phyloP scores from a whole-genome alignment of 2,797 vertebrate genomes.

The Siniperca scherzeri region DNA sequence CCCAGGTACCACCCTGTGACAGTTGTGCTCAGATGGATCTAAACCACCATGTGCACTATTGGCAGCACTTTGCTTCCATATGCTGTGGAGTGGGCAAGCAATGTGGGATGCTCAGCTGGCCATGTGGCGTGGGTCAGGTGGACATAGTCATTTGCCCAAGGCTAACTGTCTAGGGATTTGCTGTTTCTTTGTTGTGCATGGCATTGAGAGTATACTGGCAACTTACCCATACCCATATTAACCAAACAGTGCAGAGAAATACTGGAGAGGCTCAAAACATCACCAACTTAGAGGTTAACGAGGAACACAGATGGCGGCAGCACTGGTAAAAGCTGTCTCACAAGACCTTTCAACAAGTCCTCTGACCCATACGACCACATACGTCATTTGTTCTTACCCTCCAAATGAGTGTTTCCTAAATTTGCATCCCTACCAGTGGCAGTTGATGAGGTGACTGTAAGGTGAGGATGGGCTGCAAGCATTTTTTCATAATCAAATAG shows the following conservation, averaged over 20 bases:
- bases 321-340: not conserved
- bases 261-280: conserved; percentile 4
- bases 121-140: conserved; percentile 58
- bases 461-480: no score
- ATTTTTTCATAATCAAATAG: no score
- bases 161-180: conserved; percentile 57
- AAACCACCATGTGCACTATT: conserved; percentile 79
- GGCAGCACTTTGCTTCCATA: conserved; percentile 81
- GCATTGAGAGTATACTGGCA: conserved; percentile 32
- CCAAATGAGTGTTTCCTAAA: no score
- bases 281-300: conserved; percentile 16
- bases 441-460: no score
- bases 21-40: conserved; percentile 74
- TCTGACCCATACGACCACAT: no score
- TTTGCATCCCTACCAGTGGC: no score
- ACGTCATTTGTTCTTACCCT: no score
- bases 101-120: conserved; percentile 76
- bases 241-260: conserved; percentile 19
- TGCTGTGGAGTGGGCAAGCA: conserved; percentile 73
- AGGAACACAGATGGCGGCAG: conserved; percentile 7
- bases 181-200: conserved; percentile 59
- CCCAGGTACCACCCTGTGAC: conserved; percentile 71
- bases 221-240: conserved; percentile 17
- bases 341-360: not conserved
- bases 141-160: conserved; percentile 55